Evolutionary conservation across 2,797 vertebrate genomes (phyloP), one percentile per base, ranked within the genome.

Genomic region (Amphiprion clarkii): DNA sequence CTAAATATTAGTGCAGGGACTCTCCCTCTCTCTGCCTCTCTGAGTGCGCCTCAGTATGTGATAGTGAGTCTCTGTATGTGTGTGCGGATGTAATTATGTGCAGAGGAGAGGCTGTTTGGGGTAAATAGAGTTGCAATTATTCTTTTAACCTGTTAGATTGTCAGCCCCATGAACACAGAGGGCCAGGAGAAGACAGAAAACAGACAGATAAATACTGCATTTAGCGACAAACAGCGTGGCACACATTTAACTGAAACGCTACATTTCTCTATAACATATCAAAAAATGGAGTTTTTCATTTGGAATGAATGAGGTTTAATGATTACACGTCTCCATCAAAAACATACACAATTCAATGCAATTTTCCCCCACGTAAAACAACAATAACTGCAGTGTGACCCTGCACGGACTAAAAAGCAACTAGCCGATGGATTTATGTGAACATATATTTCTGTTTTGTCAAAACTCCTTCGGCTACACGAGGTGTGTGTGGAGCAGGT

Each of bases 111-210:
- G 91, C 90, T 92, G 91, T 92, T 93, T 90, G 87, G 89, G 90
- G 89, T 93, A 92, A 94, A 93, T 90, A 93, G 91, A 88, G 90
- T 89, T 91, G 90, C 92, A 93, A 93, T 94, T 93, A 93, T 93
- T 94, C 92, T 91, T 94, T 93, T 93, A 93, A 94, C 93, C 92
- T 92, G 90, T 88, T 90, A 83, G 88, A 89, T 88, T 91, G 90
- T 89, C 87, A 86, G 86, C 76, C 78, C 82, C 63, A 76, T 78
- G 71, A 85, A 86, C 86, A 78, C 75, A 74, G 63, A 29, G 72
- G 77, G 80, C 70, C 66, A 77, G 56, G 71, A 73, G 69, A 69
- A 80, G 81, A 82, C 67, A 75, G 76, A 79, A 74, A 69, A 70
- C 69, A 72, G 78, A 82, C 68, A 56, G 49, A 83, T 75, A 82